These are phyloP conservation scores for Macrostomum lignano DNA, from an alignment of 1,140 invertebrate species.

Conservation along the genomic window DNA sequence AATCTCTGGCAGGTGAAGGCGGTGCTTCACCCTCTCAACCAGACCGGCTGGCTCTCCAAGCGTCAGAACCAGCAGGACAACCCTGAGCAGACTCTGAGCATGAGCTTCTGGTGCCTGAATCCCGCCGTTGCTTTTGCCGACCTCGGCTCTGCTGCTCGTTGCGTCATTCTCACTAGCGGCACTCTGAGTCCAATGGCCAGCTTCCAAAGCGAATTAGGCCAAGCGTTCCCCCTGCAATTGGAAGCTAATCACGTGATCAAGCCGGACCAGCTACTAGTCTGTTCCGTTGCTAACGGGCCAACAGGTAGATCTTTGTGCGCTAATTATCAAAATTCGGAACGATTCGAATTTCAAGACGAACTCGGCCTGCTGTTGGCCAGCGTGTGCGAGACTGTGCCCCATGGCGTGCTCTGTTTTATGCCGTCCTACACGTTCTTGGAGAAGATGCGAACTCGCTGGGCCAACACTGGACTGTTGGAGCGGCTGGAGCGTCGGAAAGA, in stretches of 20 bases:
- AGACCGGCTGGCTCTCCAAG: no score
- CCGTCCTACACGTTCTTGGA: slow-evolving; percentile 43
- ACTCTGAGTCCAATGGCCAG: slow-evolving; percentile 42
- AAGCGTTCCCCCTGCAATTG: slow-evolving; percentile 34
- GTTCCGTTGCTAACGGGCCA: slow-evolving; percentile 34
- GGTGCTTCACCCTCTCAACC: no score
- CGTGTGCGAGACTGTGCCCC: slow-evolving; percentile 33
- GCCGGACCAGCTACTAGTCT: slow-evolving; percentile 36
- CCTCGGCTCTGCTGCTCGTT: slow-evolving; percentile 23
- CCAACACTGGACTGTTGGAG: no score
- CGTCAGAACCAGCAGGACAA: no score
- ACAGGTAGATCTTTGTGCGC: slow-evolving; percentile 30
- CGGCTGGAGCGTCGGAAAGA: slow-evolving; percentile 2
- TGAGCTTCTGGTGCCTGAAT: slow-evolving; percentile 42
- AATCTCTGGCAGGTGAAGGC: no score
- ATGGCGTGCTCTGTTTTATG: slow-evolving; percentile 46
- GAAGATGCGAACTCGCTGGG: slow-evolving; percentile 29
- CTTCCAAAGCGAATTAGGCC: slow-evolving; percentile 42
- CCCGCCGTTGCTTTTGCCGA: slow-evolving; percentile 33
- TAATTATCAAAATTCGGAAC: slow-evolving; percentile 32
- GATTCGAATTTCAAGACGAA: slow-evolving; percentile 36
- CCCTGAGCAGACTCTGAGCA: no score
- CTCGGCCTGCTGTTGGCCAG: slow-evolving; percentile 33
- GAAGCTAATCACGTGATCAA: slow-evolving; percentile 15
- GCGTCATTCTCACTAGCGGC: slow-evolving; percentile 48